These are phyloP conservation scores for Coremacera marginata DNA, from an alignment of 2,888 invertebrate genomes.

Conservation along the genomic window DNA sequence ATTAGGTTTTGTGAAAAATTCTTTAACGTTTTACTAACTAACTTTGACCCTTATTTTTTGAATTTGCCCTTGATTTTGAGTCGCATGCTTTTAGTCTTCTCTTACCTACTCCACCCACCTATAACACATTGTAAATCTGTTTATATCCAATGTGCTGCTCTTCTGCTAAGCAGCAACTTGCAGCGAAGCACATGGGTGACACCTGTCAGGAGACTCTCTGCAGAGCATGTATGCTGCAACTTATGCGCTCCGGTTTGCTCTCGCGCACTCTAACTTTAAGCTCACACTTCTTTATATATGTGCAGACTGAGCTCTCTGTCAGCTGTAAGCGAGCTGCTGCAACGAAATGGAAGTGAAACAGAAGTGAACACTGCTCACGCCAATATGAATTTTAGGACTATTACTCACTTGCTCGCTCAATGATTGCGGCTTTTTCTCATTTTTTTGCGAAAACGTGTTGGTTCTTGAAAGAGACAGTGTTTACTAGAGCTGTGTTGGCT, in stretches of 20 bases:
- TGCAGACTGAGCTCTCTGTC: background rate
- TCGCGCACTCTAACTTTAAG: background rate
- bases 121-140: too few relatives aligned
- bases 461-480: background rate
- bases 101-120: background rate
- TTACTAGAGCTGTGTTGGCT: background rate
- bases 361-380: background rate
- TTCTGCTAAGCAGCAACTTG: background rate
- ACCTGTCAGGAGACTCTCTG: constrained; percentile 26
- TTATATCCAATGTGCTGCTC: background rate
- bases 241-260: background rate
- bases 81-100: background rate
- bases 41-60: background rate
- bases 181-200: constrained; percentile 28
- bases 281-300: too few relatives aligned
- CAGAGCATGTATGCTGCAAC: constrained; percentile 1
- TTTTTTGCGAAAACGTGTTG: constrained; percentile 3
- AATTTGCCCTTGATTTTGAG: constrained; percentile 28
- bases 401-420: background rate
- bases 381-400: background rate
- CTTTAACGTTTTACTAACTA: background rate
- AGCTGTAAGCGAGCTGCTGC: too few relatives aligned
- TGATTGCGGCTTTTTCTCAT: background rate
- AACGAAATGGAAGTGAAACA: constrained; percentile 3
- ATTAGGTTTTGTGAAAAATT: too few relatives aligned